Percentiles rank a stretch among this genome's conserved stretches.
phyloP scores from a whole-genome alignment of 1,140 invertebrate species.

The Ctenoplectra terminalis region DNA sequence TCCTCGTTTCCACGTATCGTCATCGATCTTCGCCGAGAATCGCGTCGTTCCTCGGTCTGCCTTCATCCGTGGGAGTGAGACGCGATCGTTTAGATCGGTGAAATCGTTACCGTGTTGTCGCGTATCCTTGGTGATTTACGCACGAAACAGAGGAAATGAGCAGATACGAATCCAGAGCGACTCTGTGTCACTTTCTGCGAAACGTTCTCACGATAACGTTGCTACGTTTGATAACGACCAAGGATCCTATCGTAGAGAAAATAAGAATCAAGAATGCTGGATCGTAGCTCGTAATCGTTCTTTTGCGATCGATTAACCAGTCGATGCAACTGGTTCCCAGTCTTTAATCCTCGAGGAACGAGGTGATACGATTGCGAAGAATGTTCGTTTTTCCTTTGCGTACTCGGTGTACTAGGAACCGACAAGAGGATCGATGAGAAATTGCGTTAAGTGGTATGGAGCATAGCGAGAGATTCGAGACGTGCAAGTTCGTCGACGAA shows the following conservation, averaged over 20 bases:
- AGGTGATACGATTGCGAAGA: too few relatives aligned
- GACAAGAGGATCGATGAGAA: not conserved
- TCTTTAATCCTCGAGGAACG: too few relatives aligned
- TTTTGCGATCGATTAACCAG: too few relatives aligned
- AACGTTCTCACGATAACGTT: slow-evolving; percentile 37
- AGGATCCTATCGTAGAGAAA: slow-evolving; percentile 28
- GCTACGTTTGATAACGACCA: slow-evolving; percentile 27
- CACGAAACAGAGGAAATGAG: slow-evolving; percentile 45
- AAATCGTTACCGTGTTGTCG: slow-evolving; percentile 59
- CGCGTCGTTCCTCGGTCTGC: slow-evolving; percentile 4
- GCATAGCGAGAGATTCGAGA: not conserved
- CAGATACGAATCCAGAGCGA: slow-evolving; percentile 28
- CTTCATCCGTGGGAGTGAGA: slow-evolving; percentile 41
- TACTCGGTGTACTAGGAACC: too few relatives aligned
- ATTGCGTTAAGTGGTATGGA: not conserved
- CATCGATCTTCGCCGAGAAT: slow-evolving; percentile 54
- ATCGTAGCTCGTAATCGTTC: not conserved
- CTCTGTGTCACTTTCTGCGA: slow-evolving; percentile 52
- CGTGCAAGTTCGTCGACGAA: not conserved
- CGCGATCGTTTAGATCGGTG: slow-evolving; percentile 63
- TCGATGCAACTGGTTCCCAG: too few relatives aligned
- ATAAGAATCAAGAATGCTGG: not conserved
- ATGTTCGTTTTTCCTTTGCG: not conserved
- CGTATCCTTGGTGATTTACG: slow-evolving; percentile 65
- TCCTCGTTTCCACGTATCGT: slow-evolving; percentile 44